Percentiles rank a stretch among this genome's conserved stretches.
These are phyloP conservation scores for Drosophila bocki DNA, from an alignment of 1,140 invertebrate genomes.

Conservation along the genomic window DNA sequence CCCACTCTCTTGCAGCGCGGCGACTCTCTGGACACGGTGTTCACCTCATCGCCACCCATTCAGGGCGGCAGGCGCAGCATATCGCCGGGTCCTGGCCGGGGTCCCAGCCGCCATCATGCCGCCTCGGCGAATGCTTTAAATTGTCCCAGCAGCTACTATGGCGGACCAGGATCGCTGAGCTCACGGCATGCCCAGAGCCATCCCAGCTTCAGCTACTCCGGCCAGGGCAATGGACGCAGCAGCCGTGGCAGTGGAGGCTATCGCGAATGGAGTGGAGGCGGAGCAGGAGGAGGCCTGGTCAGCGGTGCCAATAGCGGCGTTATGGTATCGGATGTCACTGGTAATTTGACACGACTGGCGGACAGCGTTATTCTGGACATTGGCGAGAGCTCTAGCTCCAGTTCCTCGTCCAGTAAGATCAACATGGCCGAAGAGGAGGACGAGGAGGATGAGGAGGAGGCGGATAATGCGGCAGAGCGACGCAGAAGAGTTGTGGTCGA, in stretches of 20 bases:
- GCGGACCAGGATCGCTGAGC: slow-evolving; percentile 56
- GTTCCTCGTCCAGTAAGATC: slow-evolving; percentile 72
- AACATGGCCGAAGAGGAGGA: slow-evolving; percentile 61
- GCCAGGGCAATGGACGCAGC: slow-evolving; percentile 53
- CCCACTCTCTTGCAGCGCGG: slow-evolving; percentile 85
- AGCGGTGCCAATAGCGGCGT: slow-evolving; percentile 11
- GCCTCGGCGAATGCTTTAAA: slow-evolving; percentile 71
- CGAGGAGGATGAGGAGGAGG: slow-evolving; percentile 64
- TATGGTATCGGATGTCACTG: slow-evolving; percentile 70
- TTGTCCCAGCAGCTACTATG: slow-evolving; percentile 70
- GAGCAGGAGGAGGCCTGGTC: background rate
- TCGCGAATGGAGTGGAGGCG: slow-evolving; percentile 56
- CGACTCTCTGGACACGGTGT: slow-evolving; percentile 87
- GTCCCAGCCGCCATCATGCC: slow-evolving; percentile 67
- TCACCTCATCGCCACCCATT: slow-evolving; percentile 86
- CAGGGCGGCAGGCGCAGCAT: slow-evolving; percentile 61
- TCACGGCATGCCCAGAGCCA: slow-evolving; percentile 69
- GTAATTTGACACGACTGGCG: slow-evolving; percentile 66
- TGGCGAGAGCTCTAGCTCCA: slow-evolving; percentile 80
- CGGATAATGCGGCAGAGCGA: slow-evolving; percentile 10
- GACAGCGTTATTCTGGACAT: slow-evolving; percentile 84
- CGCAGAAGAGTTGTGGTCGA: slow-evolving; percentile 15
- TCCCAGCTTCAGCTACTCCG: slow-evolving; percentile 63
- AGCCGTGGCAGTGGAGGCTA: slow-evolving; percentile 24
- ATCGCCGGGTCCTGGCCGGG: slow-evolving; percentile 46